Evolutionary conservation across 2,113 vertebrate species (phyloP).

Genomic region (Atrichornis clamosus): DNA sequence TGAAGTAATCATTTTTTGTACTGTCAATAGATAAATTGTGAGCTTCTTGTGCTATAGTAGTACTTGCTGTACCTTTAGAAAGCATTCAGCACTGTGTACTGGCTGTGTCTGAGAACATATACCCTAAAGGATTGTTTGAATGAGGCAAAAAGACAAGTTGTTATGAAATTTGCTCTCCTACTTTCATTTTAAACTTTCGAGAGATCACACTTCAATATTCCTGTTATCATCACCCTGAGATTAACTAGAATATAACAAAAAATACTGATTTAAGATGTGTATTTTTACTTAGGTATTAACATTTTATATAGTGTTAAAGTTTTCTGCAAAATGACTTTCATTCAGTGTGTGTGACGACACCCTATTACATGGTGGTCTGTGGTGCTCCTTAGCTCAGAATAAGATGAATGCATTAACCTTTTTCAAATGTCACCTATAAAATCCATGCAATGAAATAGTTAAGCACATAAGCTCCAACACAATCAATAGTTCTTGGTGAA

Average conservation of each 20-base stretch:
- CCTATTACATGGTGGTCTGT: background rate
- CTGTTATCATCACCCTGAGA: background rate
- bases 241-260: background rate
- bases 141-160: background rate
- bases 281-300: background rate
- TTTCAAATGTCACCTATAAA: background rate
- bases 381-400: background rate
- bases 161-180: background rate
- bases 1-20: background rate
- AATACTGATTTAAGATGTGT: background rate
- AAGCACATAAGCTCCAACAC: background rate
- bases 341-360: background rate
- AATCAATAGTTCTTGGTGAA: constrained; percentile 5
- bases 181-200: background rate
- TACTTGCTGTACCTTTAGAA: background rate
- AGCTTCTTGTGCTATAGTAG: background rate
- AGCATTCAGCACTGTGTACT: background rate
- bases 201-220: background rate
- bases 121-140: background rate
- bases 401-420: constrained; percentile 25
- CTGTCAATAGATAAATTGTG: background rate
- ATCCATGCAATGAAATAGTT: constrained; percentile 7
- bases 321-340: background rate
- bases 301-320: background rate
- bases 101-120: background rate